phyloP scores from a whole-genome alignment of 37 sponge, comb jelly and placozoan species.

The Mnemiopsis leidyi region DNA sequence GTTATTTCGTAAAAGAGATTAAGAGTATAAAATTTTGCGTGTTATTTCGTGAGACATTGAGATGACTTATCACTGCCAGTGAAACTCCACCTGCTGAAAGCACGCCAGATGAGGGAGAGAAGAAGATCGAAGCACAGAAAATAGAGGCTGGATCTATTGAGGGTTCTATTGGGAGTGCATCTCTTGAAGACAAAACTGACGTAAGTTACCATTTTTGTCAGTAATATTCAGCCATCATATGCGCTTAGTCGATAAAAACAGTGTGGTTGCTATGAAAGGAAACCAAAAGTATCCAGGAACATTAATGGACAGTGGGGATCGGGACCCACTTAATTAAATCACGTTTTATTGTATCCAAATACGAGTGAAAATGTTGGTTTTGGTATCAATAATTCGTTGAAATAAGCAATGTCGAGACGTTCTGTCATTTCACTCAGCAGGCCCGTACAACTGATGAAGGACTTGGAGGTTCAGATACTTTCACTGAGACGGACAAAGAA shows the following conservation, averaged over 20 bases:
- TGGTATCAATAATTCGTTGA: too few species aligned
- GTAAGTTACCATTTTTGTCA: too few species aligned
- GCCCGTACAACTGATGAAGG: slow-evolving; percentile 56
- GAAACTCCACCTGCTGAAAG: not conserved
- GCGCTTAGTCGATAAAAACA: too few species aligned
- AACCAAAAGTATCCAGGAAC: too few species aligned
- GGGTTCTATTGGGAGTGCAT: slow-evolving; percentile 31
- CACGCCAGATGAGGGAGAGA: not conserved
- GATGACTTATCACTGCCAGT: not conserved
- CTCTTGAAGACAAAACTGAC: not conserved
- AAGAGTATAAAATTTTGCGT: too few species aligned
- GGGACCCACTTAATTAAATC: not conserved
- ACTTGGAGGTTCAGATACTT: slow-evolving; percentile 51
- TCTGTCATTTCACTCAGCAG: too few species aligned
- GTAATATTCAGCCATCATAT: too few species aligned
- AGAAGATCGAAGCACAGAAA: not conserved
- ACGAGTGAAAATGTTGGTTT: not conserved
- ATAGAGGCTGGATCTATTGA: slow-evolving; percentile 37
- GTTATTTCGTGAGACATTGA: too few species aligned
- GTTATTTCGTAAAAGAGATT: too few species aligned
- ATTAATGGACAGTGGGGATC: not conserved
- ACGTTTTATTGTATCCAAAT: not conserved
- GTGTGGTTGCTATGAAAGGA: too few species aligned
- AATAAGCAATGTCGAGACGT: too few species aligned
- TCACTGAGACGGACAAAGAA: slow-evolving; percentile 35